Evolutionary conservation across 2,888 invertebrate genomes (phyloP), one percentile per base, ranked within the genome.

Genomic region (Perdita meconis): DNA sequence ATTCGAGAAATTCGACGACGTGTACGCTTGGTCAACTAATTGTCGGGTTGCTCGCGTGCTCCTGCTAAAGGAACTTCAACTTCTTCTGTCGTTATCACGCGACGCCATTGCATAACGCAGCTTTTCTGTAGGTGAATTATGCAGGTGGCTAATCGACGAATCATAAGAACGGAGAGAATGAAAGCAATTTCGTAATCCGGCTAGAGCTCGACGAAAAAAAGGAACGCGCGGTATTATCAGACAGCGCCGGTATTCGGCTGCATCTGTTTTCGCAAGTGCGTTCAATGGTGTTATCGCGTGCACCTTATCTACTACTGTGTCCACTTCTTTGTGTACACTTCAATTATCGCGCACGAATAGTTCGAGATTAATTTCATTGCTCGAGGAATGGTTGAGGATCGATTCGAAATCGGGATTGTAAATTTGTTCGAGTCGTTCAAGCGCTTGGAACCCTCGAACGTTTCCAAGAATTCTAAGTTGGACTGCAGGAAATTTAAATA

Each of bases 21-120:
- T 68, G 44, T 71, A 71, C 70, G 71, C 79, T 64, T 60, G 44
- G 44, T 40, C 42, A 13, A 16, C 69, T 80, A 80, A 80, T 80
- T 75, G 64, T 67, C 30, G 47, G 47, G 64, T 47, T 19, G 47
- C 59, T 78, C 68, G 80, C 79, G 80, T 79, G 80, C 40, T 36
- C 60, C 55, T 19, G 50, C 44, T 50, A 30, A 30, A 64, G 70
- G 60, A 69, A 79, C 67, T 61, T 61, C 51, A 56, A 65, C 30
- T 65, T 64, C 72, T 71, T 60, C 66, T 61, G 38, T 53, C 60
- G 36, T 68, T 57, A 74, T 74, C 80, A 80, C 79, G 80, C 80
- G 60, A 80, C 74, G 60, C n/a, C 24, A 19, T 80, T 80, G 75
- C 75, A 74, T 79, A 80, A 79, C 61, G n/a, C n/a, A 19, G 26